These are phyloP conservation scores for Poeciliopsis turrubarensis DNA, from an alignment of 2,113 vertebrate species.

Conservation along the genomic window DNA sequence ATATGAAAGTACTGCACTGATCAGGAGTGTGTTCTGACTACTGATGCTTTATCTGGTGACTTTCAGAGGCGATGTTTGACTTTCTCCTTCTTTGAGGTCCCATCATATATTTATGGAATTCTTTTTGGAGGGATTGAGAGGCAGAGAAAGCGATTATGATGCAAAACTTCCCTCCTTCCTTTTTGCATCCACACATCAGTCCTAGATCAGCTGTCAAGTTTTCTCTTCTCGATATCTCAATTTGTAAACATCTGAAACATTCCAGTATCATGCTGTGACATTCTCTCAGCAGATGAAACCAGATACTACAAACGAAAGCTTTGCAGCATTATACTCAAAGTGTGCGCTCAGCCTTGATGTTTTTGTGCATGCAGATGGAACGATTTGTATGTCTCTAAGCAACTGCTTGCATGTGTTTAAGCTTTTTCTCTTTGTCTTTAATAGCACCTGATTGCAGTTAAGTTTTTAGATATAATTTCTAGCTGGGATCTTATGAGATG, in stretches of 20 bases:
- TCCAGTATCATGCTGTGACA: constrained; percentile 65
- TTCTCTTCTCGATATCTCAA: constrained; percentile 85
- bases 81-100: constrained; percentile 62
- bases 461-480: constrained; percentile 13
- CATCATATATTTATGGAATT: constrained; percentile 91
- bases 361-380: constrained; percentile 24
- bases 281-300: constrained; percentile 55
- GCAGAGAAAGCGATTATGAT: constrained; percentile 89
- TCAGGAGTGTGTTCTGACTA: constrained; percentile 1
- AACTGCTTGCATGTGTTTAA: constrained; percentile 34
- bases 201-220: constrained; percentile 88
- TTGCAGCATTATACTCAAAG: constrained; percentile 31
- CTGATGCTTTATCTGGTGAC: constrained; percentile 79
- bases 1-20: constrained; percentile 73
- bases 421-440: constrained; percentile 15
- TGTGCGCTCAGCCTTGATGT: constrained; percentile 25
- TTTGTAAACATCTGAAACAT: constrained; percentile 89
- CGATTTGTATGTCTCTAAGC: constrained; percentile 5
- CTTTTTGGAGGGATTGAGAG: constrained; percentile 82
- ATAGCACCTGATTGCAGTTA: constrained; percentile 16
- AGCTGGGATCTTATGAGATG: constrained; percentile 7
- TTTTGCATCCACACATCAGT: constrained; percentile 80
- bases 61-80: constrained; percentile 69
- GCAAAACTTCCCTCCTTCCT: constrained; percentile 80
- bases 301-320: constrained; percentile 34